phyloP scores from a whole-genome alignment of 2,113 vertebrate species.

The Hippocampus comes region DNA sequence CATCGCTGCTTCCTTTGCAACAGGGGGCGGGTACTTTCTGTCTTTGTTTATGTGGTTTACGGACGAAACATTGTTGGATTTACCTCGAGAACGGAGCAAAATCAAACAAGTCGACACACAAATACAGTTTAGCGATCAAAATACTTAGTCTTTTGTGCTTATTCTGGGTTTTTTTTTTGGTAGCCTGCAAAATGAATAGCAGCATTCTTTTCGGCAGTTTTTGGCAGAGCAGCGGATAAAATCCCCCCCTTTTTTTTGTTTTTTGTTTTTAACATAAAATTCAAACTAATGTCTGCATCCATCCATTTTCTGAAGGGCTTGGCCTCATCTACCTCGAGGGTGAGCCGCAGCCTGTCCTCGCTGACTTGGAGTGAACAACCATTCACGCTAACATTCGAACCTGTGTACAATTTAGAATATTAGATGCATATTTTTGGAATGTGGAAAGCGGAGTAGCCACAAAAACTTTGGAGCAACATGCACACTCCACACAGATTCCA shows the following conservation, averaged over 20 bases:
- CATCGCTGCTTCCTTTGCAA: slow-evolving; percentile 48
- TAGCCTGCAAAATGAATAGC: not conserved
- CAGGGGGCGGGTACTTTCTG: slow-evolving; percentile 58
- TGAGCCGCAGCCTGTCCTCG: not conserved
- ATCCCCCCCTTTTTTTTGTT: not conserved
- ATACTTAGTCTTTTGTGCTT: not conserved
- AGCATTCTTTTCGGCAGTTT: not conserved
- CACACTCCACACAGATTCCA: not conserved
- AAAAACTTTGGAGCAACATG: not conserved
- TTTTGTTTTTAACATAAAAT: not conserved
- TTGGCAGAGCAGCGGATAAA: not conserved
- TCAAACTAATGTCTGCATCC: not conserved
- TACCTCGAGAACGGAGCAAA: not conserved
- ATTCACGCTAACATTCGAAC: not conserved
- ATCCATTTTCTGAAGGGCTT: not conserved
- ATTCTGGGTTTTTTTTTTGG: not conserved
- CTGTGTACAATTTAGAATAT: not conserved
- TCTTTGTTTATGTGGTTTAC: not conserved
- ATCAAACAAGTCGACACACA: not conserved
- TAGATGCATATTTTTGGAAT: not conserved
- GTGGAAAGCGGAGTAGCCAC: not conserved
- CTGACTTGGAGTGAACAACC: not conserved
- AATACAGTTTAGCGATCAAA: not conserved
- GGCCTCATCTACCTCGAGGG: not conserved
- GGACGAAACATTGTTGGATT: not conserved